Conservation (phyloP, 2,113 vertebrate genomes). For the Hypomesus transpacificus region DNA sequence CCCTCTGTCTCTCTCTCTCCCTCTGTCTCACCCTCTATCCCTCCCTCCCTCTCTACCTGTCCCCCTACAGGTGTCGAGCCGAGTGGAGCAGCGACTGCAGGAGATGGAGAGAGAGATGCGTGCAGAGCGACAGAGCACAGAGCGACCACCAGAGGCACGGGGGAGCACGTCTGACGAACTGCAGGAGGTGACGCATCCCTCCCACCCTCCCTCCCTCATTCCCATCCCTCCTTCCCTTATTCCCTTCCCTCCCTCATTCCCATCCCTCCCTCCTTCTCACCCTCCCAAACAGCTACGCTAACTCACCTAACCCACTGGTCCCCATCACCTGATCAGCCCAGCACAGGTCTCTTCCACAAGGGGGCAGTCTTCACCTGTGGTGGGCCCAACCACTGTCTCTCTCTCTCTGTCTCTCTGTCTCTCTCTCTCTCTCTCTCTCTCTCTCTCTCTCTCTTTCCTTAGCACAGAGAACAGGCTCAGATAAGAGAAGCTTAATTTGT, state of each 20-base stretch:
- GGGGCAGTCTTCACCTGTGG: conserved; percentile 23
- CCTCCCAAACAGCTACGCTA: not conserved
- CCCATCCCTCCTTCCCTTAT: conserved; percentile 1
- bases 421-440: too few relatives aligned
- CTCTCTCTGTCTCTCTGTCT: not conserved
- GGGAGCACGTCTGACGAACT: conserved; percentile 73
- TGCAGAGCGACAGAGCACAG: conserved; percentile 67
- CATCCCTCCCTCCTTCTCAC: not conserved
- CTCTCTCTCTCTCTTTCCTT: not conserved
- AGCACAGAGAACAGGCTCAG: not conserved
- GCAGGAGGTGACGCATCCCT: conserved; percentile 77
- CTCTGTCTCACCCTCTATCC: too few relatives aligned
- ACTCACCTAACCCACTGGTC: too few relatives aligned
- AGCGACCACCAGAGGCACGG: conserved; percentile 73
- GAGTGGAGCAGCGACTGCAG: conserved; percentile 83
- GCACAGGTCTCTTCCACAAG: conserved; percentile 2
- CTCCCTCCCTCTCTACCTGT: not conserved
- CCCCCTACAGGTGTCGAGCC: conserved; percentile 75
- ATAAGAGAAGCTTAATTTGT: conserved; percentile 47
- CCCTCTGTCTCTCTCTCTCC: too few relatives aligned
- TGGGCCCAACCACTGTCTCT: not conserved
- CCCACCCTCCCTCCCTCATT: not conserved
- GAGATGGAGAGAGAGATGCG: conserved; percentile 84
- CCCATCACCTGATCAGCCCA: not conserved
- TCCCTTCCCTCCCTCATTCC: conserved; percentile 4